Conservation (phyloP, 2,797 vertebrate species). For the Alfaro cultratus region DNA sequence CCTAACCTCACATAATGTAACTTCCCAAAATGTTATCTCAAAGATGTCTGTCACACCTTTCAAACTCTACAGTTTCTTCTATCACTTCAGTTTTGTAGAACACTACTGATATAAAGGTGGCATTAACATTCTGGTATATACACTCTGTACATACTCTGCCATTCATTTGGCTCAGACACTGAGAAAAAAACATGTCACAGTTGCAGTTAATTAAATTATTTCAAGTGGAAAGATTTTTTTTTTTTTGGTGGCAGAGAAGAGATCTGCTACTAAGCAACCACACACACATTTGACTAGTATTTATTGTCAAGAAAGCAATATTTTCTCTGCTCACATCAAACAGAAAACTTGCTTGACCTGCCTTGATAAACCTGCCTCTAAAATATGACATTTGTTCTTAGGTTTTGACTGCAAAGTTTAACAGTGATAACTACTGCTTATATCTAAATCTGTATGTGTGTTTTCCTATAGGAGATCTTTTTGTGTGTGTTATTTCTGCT, state of each 20-base stretch:
- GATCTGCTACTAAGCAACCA: neutral
- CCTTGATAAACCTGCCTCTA: neutral
- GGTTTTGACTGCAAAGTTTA: neutral
- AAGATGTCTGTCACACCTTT: neutral
- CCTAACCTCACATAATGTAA: neutral
- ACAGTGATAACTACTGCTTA: neutral
- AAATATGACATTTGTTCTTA: neutral
- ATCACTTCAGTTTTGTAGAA: neutral
- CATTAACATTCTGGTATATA: neutral
- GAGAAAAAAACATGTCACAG: neutral
- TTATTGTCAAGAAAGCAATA: neutral
- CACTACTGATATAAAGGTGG: neutral
- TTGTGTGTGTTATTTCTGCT: neutral
- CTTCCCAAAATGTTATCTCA: neutral
- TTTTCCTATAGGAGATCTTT: neutral
- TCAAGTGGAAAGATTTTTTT: neutral
- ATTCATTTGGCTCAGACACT: neutral
- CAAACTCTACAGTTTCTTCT: neutral
- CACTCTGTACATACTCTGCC: neutral
- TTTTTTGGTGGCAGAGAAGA: neutral
- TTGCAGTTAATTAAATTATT: conserved; percentile 6
- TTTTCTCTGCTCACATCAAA: neutral
- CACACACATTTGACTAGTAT: neutral
- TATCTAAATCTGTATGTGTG: neutral
- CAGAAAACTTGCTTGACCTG: neutral